Base-by-base conservation (phyloP, 1,140 invertebrate species). In the Nymphalis io region DNA sequence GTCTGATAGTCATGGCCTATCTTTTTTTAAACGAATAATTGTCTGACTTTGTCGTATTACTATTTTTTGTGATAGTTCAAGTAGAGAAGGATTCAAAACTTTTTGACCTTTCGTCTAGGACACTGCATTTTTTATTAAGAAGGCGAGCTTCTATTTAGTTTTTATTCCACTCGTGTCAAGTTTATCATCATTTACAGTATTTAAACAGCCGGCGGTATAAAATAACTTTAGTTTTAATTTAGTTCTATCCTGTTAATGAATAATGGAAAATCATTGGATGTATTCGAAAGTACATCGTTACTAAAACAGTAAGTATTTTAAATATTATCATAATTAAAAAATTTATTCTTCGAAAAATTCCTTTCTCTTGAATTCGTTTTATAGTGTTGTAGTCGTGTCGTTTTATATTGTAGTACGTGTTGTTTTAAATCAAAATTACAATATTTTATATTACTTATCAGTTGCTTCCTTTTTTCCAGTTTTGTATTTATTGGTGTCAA, bases 141-240 rank as follows among this genome's bases (percentile, higher is more conserved):
- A 51, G 18, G 46, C 18, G 18, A 48, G 44, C 16, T 48, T 18
- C 44, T 18, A 1, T 48, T 48, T 48, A 18, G 63, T 67, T 72
- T 71, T 72, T 70, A 60, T 58, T 48, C 51, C 70, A 72, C 70
- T 72, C 33, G 33, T 59, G 44, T 51, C 39, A 11, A 39, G 2
- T 51, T 21, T 16, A 13, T 51, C 3, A 21, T 1, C 18, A 18
- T 20, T 51, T 20, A 18, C 46, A 20, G 16, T 51, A 51, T 51
- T 21, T 51, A 51, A 20, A 51, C 18, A 51, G 16, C 2, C 6
- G 6, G 20, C 18, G 8, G 4, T 51, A 20, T 18, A 18, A 20
- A 12, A 51, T 16, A 51, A 51, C 46, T 5, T 51, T 20, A 51
- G 46, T 51, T 51, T 51, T 4, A 5, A 4, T 21, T 51, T 51